Evolutionary conservation across 2,113 vertebrate species (phyloP).

Genomic region (Tinamus guttatus): DNA sequence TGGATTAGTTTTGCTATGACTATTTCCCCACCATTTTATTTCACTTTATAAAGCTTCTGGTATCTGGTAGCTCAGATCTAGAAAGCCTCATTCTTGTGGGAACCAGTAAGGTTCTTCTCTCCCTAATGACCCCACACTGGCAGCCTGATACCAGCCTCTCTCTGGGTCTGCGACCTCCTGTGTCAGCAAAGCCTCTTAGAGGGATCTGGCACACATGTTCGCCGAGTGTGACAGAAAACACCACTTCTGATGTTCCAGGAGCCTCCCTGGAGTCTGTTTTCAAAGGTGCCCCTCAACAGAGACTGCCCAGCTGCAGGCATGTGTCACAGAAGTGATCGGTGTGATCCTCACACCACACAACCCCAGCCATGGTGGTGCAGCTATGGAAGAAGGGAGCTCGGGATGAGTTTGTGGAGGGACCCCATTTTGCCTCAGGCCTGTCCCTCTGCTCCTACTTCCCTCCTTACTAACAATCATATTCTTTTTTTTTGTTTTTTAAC

Average conservation of each 20-base stretch:
- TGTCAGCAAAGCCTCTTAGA: not conserved
- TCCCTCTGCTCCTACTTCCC: not conserved
- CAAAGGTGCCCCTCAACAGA: not conserved
- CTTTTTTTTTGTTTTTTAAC: not conserved
- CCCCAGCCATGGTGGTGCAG: not conserved
- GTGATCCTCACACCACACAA: accelerated
- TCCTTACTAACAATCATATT: too few species aligned
- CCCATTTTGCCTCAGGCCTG: not conserved
- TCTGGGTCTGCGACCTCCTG: accelerated
- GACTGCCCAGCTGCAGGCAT: not conserved
- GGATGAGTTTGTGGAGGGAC: not conserved
- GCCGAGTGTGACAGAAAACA: accelerated
- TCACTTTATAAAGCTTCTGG: not conserved
- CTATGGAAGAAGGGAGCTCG: not conserved
- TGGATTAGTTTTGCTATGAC: not conserved
- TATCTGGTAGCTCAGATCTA: not conserved
- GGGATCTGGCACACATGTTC: not conserved
- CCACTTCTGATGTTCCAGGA: not conserved
- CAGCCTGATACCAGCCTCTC: not conserved
- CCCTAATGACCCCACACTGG: accelerated
- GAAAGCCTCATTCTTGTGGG: not conserved
- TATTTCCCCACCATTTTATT: not conserved
- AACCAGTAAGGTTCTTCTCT: not conserved
- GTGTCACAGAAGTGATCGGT: accelerated
- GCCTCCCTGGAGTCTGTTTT: not conserved